Evolutionary conservation across 2,113 vertebrate species (phyloP).

Genomic region (Pholis gunnellus): DNA sequence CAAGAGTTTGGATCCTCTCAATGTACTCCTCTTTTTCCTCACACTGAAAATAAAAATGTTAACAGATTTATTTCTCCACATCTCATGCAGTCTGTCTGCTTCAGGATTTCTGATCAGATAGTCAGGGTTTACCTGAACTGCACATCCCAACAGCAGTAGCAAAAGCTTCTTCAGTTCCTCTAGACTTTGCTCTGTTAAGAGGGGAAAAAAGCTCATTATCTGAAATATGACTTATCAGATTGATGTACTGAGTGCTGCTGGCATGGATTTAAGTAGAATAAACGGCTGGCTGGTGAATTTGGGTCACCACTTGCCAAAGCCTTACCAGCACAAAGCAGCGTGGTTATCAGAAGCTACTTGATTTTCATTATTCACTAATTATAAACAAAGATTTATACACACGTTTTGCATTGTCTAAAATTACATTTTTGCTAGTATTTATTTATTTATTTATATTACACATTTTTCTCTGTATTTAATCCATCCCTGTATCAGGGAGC

Average conservation of each 20-base stretch:
- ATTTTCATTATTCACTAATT: neutral
- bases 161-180: slow-evolving; percentile 93
- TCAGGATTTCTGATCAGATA: neutral
- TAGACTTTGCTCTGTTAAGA: slow-evolving; percentile 88
- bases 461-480: too few relatives aligned
- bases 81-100: neutral
- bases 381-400: neutral
- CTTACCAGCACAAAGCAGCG: slow-evolving; percentile 40
- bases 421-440: neutral
- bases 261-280: slow-evolving; percentile 32
- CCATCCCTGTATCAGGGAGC: too few relatives aligned
- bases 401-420: neutral
- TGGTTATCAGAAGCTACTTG: slow-evolving; percentile 26
- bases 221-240: slow-evolving; percentile 12
- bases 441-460: too few relatives aligned
- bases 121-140: slow-evolving; percentile 89
- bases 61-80: slow-evolving; percentile 6
- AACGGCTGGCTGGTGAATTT: slow-evolving; percentile 45
- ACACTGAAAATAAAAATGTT: slow-evolving; percentile 84
- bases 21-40: slow-evolving; percentile 96
- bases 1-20: slow-evolving; percentile 92
- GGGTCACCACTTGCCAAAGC: slow-evolving; percentile 61
- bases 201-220: slow-evolving; percentile 37
- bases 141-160: slow-evolving; percentile 92
- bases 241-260: slow-evolving; percentile 21